phyloP scores from a whole-genome alignment of 2,113 vertebrate species.

The Hemibagrus wyckioides region DNA sequence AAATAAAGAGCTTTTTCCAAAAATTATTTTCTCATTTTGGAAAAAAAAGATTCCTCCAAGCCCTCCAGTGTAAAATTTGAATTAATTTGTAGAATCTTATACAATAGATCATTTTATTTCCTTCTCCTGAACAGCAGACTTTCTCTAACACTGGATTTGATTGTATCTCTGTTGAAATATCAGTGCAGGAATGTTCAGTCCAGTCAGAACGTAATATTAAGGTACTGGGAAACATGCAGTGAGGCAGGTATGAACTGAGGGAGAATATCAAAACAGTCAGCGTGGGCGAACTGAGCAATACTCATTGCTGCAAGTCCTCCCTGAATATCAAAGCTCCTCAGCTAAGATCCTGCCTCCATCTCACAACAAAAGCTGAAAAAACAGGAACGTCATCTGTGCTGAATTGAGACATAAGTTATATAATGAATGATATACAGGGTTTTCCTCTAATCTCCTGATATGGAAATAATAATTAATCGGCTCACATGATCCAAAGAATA shows the following conservation, averaged over 20 bases:
- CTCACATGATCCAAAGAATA: background rate
- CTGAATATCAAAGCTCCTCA: background rate
- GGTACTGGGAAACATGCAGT: background rate
- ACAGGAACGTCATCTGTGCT: background rate
- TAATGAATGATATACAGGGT: background rate
- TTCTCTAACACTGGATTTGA: background rate
- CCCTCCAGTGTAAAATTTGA: too few relatives aligned
- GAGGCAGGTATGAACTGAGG: constrained; percentile 12
- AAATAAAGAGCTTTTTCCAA: too few relatives aligned
- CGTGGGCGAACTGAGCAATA: constrained; percentile 9
- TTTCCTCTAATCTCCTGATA: background rate
- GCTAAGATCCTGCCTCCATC: background rate
- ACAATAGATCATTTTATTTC: background rate
- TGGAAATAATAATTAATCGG: background rate
- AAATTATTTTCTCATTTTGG: too few relatives aligned
- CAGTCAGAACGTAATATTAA: background rate
- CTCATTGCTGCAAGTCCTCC: background rate
- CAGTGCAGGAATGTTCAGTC: background rate
- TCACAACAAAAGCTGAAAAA: background rate
- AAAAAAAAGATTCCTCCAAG: too few relatives aligned
- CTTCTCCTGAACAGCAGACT: background rate
- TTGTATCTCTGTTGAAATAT: background rate
- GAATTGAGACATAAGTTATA: background rate
- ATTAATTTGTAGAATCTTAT: background rate
- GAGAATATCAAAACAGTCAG: constrained; percentile 11